These are phyloP conservation scores for Trichacis sp. DNA, from an alignment of 2,888 invertebrate genomes.

Conservation along the genomic window DNA sequence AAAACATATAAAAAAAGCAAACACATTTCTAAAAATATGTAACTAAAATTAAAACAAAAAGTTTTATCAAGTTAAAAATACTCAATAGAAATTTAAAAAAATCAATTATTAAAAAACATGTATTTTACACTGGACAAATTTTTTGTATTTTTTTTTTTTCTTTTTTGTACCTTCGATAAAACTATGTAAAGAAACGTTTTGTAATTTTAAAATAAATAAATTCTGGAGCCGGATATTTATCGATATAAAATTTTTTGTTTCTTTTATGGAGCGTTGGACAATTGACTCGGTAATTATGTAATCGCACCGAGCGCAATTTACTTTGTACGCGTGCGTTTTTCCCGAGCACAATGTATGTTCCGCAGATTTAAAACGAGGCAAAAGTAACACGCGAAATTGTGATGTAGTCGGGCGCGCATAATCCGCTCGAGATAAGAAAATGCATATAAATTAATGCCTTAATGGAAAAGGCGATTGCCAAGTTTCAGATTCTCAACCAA, in stretches of 20 bases:
- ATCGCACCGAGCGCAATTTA: background rate
- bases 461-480: too few species aligned
- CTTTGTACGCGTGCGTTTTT: background rate
- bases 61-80: too few species aligned
- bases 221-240: background rate
- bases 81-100: too few species aligned
- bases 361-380: background rate
- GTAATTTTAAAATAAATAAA: background rate
- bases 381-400: slow-evolving; percentile 1
- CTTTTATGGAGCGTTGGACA: background rate
- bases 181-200: too few species aligned
- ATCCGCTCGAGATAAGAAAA: background rate
- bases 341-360: background rate
- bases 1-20: too few species aligned
- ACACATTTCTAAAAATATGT: too few species aligned
- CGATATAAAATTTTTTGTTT: background rate
- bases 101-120: too few species aligned
- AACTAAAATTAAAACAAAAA: too few species aligned
- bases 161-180: too few species aligned
- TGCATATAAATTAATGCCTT: background rate
- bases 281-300: background rate
- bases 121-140: too few species aligned
- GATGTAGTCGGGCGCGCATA: slow-evolving; percentile 1
- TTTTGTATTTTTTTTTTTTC: too few species aligned
- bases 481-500: too few species aligned